These are phyloP conservation scores for Albula goreensis DNA, from an alignment of 2,113 vertebrate genomes.

Conservation along the genomic window DNA sequence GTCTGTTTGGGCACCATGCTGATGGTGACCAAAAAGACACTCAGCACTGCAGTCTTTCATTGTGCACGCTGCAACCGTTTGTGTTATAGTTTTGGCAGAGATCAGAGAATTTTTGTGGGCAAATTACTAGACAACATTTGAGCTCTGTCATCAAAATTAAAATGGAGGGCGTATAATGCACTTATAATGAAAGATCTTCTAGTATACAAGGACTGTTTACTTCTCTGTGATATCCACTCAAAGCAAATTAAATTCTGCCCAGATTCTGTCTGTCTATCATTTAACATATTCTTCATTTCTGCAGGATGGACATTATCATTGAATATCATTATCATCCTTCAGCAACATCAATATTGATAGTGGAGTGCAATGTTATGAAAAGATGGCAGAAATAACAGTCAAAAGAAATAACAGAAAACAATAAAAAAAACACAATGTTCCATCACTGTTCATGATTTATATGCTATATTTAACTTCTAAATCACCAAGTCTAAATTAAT, in stretches of 20 bases:
- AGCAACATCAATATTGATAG: not conserved
- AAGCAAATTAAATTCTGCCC: not conserved
- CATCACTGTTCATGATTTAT: constrained; percentile 14
- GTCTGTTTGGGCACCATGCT: not conserved
- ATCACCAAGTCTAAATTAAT: constrained; percentile 15
- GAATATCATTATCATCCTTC: not conserved
- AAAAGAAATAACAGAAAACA: not conserved
- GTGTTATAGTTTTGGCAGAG: not conserved
- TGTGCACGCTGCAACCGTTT: constrained; percentile 1
- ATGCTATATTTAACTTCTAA: constrained; percentile 14
- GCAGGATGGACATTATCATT: not conserved
- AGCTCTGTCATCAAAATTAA: constrained; percentile 14
- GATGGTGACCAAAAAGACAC: not conserved
- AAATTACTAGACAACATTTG: not conserved
- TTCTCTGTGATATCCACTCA: not conserved
- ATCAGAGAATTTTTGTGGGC: constrained; percentile 1
- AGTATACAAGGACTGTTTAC: not conserved
- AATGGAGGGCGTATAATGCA: not conserved
- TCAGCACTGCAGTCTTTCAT: not conserved
- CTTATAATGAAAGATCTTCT: not conserved
- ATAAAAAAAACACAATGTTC: constrained; percentile 15
- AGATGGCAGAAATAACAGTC: not conserved
- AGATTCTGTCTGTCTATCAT: not conserved
- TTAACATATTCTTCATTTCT: not conserved
- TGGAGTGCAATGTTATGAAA: not conserved